These are phyloP conservation scores for Campopleginae sp. DNA, from an alignment of 2,888 invertebrate species.

Conservation along the genomic window DNA sequence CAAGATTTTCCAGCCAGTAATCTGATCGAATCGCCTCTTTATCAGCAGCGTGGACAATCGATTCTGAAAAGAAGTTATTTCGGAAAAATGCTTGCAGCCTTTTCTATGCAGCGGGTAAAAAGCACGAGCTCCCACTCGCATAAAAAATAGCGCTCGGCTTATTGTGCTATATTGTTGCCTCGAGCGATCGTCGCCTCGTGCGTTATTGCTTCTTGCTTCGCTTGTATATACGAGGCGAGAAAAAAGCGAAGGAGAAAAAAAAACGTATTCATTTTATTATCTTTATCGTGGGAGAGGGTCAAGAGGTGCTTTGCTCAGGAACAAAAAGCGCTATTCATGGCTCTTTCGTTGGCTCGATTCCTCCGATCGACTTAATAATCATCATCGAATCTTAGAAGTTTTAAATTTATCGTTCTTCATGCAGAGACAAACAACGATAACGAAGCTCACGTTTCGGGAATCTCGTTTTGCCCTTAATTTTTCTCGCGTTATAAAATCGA, in stretches of 20 bases:
- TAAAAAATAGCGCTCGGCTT: constrained; percentile 17
- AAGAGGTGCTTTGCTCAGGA: constrained; percentile 67
- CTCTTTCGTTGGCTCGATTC: constrained; percentile 21
- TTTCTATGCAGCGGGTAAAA: not conserved
- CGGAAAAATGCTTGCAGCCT: not conserved
- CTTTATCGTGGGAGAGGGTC: constrained; percentile 72
- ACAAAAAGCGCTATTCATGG: constrained; percentile 68
- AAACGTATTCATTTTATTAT: constrained; percentile 68
- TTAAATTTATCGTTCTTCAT: not conserved
- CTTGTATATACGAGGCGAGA: not conserved
- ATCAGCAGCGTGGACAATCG: constrained; percentile 38
- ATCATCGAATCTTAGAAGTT: constrained; percentile 40
- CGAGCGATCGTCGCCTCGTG: constrained; percentile 19
- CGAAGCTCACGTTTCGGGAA: not conserved
- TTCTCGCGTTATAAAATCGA: not conserved
- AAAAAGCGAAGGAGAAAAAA: constrained; percentile 22
- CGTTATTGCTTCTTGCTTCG: constrained; percentile 7
- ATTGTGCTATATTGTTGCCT: constrained; percentile 35
- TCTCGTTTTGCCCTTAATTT: not conserved
- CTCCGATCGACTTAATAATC: constrained; percentile 23
- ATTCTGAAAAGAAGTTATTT: constrained; percentile 14
- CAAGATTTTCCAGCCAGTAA: constrained; percentile 27
- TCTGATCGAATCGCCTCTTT: constrained; percentile 27
- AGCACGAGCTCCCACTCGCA: not conserved
- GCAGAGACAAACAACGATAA: constrained; percentile 13